phyloP scores from a whole-genome alignment of 2,888 invertebrate genomes.

The Pollenia amentaria region DNA sequence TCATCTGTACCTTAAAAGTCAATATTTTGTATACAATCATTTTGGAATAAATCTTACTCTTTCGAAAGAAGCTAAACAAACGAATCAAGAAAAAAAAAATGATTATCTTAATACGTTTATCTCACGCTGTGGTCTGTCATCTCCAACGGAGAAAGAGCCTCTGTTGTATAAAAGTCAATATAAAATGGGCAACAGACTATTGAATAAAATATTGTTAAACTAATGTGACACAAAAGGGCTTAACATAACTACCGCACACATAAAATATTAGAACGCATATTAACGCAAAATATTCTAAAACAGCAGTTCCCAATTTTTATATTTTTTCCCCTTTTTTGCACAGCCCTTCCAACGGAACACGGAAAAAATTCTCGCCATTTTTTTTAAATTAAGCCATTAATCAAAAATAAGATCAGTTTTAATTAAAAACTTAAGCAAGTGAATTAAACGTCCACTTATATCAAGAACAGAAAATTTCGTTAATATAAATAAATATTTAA shows the following conservation, averaged over 20 bases:
- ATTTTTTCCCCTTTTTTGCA: too few relatives aligned
- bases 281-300: too few relatives aligned
- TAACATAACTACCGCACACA: slow-evolving; percentile 11
- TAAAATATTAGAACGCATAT: background rate
- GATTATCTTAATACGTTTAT: slow-evolving; percentile 15
- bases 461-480: too few relatives aligned
- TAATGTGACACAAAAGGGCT: slow-evolving; percentile 4
- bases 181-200: background rate
- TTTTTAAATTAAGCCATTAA: too few relatives aligned
- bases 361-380: too few relatives aligned
- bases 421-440: too few relatives aligned
- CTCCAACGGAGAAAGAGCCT: background rate
- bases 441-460: too few relatives aligned
- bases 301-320: background rate
- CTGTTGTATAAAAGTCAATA: background rate
- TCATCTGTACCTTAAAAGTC: background rate
- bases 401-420: too few relatives aligned
- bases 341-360: too few relatives aligned
- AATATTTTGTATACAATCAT: too few relatives aligned
- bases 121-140: slow-evolving; percentile 36
- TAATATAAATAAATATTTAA: too few relatives aligned
- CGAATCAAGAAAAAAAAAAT: background rate
- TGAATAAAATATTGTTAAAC: slow-evolving; percentile 10
- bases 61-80: background rate
- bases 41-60: background rate